A percentile compares a stretch with the other conserved stretches of the same genome.
Conservation (phyloP, 2,797 vertebrate genomes). For the Lepidocolaptes lacrymiger region DNA sequence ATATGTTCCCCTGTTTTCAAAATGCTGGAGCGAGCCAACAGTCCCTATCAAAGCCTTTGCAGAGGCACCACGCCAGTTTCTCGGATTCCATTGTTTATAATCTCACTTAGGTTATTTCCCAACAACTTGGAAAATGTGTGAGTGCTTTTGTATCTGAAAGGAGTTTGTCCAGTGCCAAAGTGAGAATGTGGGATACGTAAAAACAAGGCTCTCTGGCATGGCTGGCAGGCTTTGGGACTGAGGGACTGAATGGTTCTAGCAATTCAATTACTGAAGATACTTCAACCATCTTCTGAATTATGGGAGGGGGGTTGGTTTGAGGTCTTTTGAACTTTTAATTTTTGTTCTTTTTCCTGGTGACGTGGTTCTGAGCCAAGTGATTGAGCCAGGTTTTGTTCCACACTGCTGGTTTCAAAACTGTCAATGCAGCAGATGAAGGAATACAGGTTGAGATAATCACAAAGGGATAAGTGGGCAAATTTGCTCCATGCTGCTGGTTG, state of each 20-base stretch:
- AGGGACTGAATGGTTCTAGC: not conserved
- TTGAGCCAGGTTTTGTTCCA: slow-evolving; percentile 8
- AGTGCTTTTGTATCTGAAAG: not conserved
- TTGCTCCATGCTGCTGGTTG: not conserved
- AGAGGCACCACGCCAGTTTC: not conserved
- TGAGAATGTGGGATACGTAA: not conserved
- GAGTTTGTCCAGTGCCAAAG: not conserved
- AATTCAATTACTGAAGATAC: not conserved
- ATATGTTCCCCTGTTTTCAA: not conserved
- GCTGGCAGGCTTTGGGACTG: not conserved
- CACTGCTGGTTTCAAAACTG: not conserved
- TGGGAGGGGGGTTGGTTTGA: rapidly evolving
- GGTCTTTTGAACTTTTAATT: not conserved
- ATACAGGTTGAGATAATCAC: not conserved
- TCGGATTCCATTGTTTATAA: slow-evolving; percentile 6
- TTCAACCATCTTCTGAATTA: not conserved
- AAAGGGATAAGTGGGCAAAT: not conserved
- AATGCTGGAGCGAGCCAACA: not conserved
- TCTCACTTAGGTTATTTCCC: slow-evolving; percentile 4
- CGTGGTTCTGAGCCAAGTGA: not conserved
- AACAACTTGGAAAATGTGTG: not conserved
- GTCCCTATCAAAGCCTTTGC: not conserved
- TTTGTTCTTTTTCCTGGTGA: not conserved
- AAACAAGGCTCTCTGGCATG: not conserved
- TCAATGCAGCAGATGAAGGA: not conserved